Evolutionary conservation across 2,888 invertebrate genomes (phyloP).

Genomic region (Dyspetes luteomarginatus): DNA sequence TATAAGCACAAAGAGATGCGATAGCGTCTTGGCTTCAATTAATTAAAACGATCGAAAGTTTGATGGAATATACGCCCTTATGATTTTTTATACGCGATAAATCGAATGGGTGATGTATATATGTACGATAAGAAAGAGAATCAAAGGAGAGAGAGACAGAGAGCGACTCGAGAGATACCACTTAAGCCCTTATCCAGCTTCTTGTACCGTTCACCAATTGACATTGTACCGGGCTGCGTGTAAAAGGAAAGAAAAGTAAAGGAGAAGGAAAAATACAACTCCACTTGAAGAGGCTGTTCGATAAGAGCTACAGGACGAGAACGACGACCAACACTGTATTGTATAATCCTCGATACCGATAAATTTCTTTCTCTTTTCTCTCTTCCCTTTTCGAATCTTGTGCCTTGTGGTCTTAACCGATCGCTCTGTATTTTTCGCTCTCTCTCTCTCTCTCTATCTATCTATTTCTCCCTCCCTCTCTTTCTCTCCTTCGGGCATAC

Average conservation of each 20-base stretch:
- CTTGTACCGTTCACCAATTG: constrained; percentile 65
- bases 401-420: constrained; percentile 33
- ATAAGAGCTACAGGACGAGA: constrained; percentile 49
- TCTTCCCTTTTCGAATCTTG: constrained; percentile 5
- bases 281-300: constrained; percentile 21
- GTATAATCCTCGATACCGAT: constrained; percentile 65
- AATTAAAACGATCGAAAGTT: too few species aligned
- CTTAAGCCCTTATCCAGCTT: constrained; percentile 41
- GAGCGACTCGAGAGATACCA: constrained; percentile 11
- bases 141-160: not conserved
- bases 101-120: constrained; percentile 52
- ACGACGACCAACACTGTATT: constrained; percentile 55
- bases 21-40: too few species aligned
- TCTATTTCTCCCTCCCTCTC: too few species aligned
- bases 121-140: constrained; percentile 46
- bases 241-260: constrained; percentile 12
- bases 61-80: too few species aligned
- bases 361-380: constrained; percentile 49
- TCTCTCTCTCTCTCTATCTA: too few species aligned
- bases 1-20: too few species aligned
- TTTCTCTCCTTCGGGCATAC: too few species aligned
- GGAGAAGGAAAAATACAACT: constrained; percentile 5
- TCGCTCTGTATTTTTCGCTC: constrained; percentile 27
- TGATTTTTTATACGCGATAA: too few species aligned
- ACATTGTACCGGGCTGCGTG: constrained; percentile 51